Evolutionary conservation across 2,888 invertebrate genomes (phyloP).

Genomic region (Pheosia tremula): DNA sequence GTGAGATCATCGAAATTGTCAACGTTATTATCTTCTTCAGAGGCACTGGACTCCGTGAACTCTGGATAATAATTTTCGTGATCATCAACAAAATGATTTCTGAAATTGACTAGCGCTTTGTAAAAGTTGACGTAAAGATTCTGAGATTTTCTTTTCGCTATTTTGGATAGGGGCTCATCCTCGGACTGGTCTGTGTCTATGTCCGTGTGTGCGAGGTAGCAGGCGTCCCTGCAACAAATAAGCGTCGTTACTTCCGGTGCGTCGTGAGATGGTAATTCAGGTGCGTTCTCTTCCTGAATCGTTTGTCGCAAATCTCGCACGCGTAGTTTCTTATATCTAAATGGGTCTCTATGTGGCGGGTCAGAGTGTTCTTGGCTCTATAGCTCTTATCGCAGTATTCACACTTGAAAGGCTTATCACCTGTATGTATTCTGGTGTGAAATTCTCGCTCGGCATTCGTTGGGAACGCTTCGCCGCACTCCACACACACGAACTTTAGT

Average conservation of each 20-base stretch:
- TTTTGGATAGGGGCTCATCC: conserved; percentile 56
- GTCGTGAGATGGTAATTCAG: conserved; percentile 65
- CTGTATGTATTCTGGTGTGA: conserved; percentile 74
- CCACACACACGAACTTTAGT: conserved; percentile 66
- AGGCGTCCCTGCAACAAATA: conserved; percentile 71
- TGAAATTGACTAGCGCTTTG: conserved; percentile 60
- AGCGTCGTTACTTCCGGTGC: conserved; percentile 59
- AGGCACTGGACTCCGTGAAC: conserved; percentile 51
- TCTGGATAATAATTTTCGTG: conserved; percentile 48
- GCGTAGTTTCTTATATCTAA: conserved; percentile 55
- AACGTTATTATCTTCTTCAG: conserved; percentile 34
- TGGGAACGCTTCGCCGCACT: conserved; percentile 79
- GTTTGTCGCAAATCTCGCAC: conserved; percentile 62
- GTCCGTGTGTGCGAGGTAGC: conserved; percentile 13
- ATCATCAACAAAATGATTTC: conserved; percentile 57
- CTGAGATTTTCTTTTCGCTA: conserved; percentile 42
- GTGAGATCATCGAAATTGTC: conserved; percentile 67
- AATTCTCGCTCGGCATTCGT: conserved; percentile 64
- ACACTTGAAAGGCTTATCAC: conserved; percentile 74
- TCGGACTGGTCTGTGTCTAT: conserved; percentile 39
- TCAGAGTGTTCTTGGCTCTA: conserved; percentile 59
- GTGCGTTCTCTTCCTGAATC: conserved; percentile 67
- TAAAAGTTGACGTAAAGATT: conserved; percentile 57
- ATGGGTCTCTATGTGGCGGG: conserved; percentile 63
- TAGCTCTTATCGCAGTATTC: conserved; percentile 64